Evolutionary conservation across 2,888 invertebrate genomes (phyloP).

Genomic region (Lobophora halterata): DNA sequence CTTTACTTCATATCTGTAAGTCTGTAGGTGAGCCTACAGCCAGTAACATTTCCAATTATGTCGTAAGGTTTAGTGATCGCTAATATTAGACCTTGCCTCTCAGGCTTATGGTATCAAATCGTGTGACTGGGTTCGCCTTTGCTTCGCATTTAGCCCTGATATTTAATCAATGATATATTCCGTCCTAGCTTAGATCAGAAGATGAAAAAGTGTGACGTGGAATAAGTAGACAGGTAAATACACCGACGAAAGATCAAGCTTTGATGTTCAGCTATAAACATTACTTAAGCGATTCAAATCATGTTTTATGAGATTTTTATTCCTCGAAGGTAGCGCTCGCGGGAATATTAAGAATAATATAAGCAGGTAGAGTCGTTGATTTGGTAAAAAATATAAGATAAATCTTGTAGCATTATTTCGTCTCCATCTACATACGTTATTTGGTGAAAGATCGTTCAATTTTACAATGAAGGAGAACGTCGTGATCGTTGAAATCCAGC

Average conservation of each 20-base stretch:
- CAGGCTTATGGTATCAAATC: slow-evolving; percentile 16
- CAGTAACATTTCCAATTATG: slow-evolving; percentile 38
- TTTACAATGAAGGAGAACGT: too few species aligned
- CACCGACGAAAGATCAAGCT: not conserved
- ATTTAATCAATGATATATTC: slow-evolving; percentile 30
- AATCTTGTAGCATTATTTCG: too few species aligned
- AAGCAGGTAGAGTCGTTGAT: too few species aligned
- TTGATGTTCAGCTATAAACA: slow-evolving; percentile 1
- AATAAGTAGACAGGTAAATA: too few species aligned
- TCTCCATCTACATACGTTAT: too few species aligned
- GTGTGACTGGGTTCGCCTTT: slow-evolving; percentile 2
- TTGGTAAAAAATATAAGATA: too few species aligned
- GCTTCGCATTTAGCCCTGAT: slow-evolving; percentile 18
- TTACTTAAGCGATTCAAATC: not conserved
- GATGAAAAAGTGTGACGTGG: slow-evolving; percentile 42
- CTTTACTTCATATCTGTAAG: slow-evolving; percentile 32
- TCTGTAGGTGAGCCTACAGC: slow-evolving; percentile 22
- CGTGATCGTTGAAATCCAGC: too few species aligned
- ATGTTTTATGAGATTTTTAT: slow-evolving; percentile 2
- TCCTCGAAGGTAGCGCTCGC: too few species aligned
- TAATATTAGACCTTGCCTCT: slow-evolving; percentile 17
- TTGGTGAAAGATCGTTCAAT: too few species aligned
- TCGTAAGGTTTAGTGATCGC: slow-evolving; percentile 11
- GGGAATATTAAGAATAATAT: too few species aligned
- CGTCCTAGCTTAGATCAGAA: slow-evolving; percentile 26